Base-by-base conservation (phyloP, 2,888 invertebrate genomes). In the Thymelicus sylvestris region DNA sequence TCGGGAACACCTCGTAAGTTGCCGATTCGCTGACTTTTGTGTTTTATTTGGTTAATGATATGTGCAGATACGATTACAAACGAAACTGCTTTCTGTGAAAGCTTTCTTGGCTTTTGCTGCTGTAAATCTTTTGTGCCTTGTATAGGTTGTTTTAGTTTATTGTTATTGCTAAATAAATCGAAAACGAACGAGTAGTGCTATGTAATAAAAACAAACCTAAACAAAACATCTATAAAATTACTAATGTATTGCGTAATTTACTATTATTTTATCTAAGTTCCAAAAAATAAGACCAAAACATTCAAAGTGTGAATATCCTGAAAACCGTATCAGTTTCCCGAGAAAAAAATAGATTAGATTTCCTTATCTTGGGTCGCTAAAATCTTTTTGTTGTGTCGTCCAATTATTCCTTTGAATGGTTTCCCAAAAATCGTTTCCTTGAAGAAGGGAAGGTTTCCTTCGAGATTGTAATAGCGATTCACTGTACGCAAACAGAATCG, bases 1-100 rank as follows among this genome's bases (percentile, higher is more conserved):
- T 83, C 78, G 79, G 81, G 78, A 83, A 85, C 85, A 88, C 85
- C 87, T 86, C 86, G 85, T 85, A 86, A 87, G 83, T 87, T 89
- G 82, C 81, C 83, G 84, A 86, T 85, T 86, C 83, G 84, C 80
- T 81, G 83, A 86, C 80, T 87, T 86, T 86, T 86, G 85, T 88
- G 83, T 87, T 86, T 83, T 84, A 83, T 82, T 83, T 86, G 88
- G 80, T 83, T 88, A 89, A 89, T 88, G 75, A 74, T 59, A 75
- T 75, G 76, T 74, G 73, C 73, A 73, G 75, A 78, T 68, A 72
- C 73, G 72, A 73, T 75, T 70, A 70, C 39, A 62, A 64, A 72
- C 59, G 71, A 47, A 66, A 71, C 66, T 55, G 66, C 62, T 66
- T 62, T 71, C 71, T 50, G 19, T 52, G 19, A 44, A 61, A 71